Conservation (phyloP, 2,888 invertebrate genomes). For the Tetropium fuscum region DNA sequence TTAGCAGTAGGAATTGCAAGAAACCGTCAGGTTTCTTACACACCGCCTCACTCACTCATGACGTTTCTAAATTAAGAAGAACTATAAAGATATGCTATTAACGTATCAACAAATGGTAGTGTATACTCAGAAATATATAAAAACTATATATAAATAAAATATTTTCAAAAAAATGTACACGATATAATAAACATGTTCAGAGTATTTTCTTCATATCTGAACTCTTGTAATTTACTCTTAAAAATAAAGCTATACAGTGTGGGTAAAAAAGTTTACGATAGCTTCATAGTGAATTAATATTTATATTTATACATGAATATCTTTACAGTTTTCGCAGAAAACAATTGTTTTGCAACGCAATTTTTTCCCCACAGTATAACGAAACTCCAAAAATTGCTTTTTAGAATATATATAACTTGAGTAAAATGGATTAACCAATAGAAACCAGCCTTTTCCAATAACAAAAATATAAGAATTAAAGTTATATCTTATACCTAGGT, state of each 20-base stretch:
- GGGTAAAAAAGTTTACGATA: background rate
- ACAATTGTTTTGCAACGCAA: background rate
- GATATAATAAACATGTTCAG: too few relatives aligned
- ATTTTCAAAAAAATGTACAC: too few relatives aligned
- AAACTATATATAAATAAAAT: too few relatives aligned
- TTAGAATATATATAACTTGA: background rate
- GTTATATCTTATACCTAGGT: constrained; percentile 10
- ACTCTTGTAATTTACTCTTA: background rate
- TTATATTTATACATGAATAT: constrained; percentile 5
- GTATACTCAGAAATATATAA: too few relatives aligned
- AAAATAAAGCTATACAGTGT: constrained; percentile 2
- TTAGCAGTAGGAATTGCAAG: too few relatives aligned
- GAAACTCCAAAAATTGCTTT: background rate
- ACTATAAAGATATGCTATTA: too few relatives aligned
- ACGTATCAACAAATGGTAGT: too few relatives aligned
- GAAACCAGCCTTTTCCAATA: constrained; percentile 19
- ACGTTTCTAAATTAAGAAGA: too few relatives aligned
- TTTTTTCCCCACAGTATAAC: background rate
- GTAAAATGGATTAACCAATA: constrained; percentile 5
- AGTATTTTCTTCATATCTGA: background rate
- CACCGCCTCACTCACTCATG: too few relatives aligned
- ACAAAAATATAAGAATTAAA: constrained; percentile 11
- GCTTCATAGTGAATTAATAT: background rate
- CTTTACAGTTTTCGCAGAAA: background rate
- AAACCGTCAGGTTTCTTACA: too few relatives aligned